Conservation (phyloP, 2,113 vertebrate species). For the Tachysurus vachellii region DNA sequence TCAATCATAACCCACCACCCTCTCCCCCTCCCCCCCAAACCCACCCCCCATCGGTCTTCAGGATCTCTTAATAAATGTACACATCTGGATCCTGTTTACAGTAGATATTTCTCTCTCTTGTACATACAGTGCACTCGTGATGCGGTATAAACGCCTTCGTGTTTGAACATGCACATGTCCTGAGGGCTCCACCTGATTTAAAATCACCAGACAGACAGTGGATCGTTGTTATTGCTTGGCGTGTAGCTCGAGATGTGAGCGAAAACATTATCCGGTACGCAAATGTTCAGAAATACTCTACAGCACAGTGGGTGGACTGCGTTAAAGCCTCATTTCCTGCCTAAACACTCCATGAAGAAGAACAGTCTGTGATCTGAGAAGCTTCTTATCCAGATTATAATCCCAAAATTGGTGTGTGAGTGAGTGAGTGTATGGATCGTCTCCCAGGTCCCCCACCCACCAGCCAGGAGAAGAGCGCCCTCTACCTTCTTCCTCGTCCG, state of each 20-base stretch:
- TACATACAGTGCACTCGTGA: neutral
- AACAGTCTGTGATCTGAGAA: too few relatives aligned
- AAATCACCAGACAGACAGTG: neutral
- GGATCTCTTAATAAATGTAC: neutral
- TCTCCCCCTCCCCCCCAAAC: too few relatives aligned
- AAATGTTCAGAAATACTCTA: neutral
- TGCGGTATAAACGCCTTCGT: neutral
- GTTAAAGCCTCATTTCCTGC: neutral
- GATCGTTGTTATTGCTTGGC: slow-evolving; percentile 3
- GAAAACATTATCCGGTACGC: neutral
- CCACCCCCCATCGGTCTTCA: too few relatives aligned
- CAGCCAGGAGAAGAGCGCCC: too few relatives aligned
- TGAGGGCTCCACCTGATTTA: neutral
- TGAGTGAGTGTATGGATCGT: too few relatives aligned
- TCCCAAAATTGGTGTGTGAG: too few relatives aligned
- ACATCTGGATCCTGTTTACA: neutral
- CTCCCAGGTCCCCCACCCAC: too few relatives aligned
- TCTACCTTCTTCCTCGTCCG: too few relatives aligned
- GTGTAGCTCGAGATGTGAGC: neutral
- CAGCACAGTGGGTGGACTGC: neutral
- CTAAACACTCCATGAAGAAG: too few relatives aligned
- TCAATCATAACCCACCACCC: neutral
- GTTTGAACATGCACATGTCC: neutral
- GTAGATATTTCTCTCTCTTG: neutral
- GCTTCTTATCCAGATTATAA: too few relatives aligned